These are phyloP conservation scores for Balearica regulorum DNA, from an alignment of 2,797 vertebrate species.

Conservation along the genomic window DNA sequence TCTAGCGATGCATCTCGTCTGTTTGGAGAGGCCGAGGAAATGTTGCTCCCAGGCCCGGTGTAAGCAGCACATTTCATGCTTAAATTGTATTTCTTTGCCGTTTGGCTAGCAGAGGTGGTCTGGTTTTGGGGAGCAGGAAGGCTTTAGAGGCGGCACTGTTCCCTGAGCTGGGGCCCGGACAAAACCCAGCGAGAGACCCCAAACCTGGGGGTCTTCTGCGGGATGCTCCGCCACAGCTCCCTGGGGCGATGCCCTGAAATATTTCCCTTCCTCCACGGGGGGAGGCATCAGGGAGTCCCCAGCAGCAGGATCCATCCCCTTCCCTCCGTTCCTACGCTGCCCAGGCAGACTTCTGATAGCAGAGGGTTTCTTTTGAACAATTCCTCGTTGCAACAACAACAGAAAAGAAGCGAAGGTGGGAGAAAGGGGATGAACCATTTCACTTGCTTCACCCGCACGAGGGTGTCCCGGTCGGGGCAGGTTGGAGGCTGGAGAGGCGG, in stretches of 20 bases:
- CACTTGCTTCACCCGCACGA: not conserved
- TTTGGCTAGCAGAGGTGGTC: not conserved
- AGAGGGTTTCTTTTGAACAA: not conserved
- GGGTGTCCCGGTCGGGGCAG: not conserved
- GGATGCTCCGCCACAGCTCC: not conserved
- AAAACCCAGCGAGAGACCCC: not conserved
- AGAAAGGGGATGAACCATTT: not conserved
- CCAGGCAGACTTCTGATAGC: not conserved
- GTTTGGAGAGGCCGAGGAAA: not conserved
- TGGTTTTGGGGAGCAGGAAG: not conserved
- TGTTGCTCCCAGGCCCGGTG: rapidly evolving
- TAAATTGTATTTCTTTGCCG: not conserved
- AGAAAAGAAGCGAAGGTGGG: not conserved
- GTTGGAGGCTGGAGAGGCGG: not conserved
- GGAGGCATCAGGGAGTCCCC: not conserved
- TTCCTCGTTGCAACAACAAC: not conserved
- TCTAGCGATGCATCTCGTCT: rapidly evolving
- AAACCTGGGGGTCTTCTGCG: rapidly evolving
- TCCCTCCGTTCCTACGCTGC: not conserved
- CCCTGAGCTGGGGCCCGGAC: not conserved
- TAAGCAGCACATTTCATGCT: not conserved
- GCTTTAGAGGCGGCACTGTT: not conserved
- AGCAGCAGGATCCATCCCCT: not conserved
- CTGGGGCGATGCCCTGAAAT: not conserved
- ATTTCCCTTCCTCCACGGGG: not conserved